These are phyloP conservation scores for Eulithis testata DNA, from an alignment of 2,888 invertebrate species.

Conservation along the genomic window DNA sequence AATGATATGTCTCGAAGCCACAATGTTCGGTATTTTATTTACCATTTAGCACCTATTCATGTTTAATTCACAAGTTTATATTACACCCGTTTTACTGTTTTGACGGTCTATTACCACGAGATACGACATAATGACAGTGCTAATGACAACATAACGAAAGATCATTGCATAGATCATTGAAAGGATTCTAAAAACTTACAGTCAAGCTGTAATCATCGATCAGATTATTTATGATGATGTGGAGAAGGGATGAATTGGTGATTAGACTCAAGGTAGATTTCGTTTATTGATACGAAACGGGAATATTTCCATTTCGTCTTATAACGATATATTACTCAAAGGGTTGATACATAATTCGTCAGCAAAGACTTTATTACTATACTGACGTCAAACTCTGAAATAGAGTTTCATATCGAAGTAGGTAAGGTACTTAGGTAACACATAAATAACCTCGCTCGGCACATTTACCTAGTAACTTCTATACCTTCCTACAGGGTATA, in stretches of 20 bases:
- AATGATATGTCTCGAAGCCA: background rate
- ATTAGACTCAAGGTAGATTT: no score
- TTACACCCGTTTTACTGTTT: slow-evolving; percentile 9
- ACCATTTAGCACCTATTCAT: slow-evolving; percentile 30
- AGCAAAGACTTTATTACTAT: no score
- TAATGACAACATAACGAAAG: slow-evolving; percentile 26
- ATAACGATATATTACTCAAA: no score
- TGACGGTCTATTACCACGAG: slow-evolving; percentile 1
- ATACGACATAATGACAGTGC: slow-evolving; percentile 27
- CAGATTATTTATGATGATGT: no score
- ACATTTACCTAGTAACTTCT: slow-evolving; percentile 16
- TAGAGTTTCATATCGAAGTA: background rate
- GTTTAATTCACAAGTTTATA: slow-evolving; percentile 16
- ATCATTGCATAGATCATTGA: background rate
- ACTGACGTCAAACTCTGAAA: no score
- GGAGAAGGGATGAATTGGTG: no score
- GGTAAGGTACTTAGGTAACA: slow-evolving; percentile 24
- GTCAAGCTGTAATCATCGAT: no score
- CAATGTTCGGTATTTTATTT: slow-evolving; percentile 8
- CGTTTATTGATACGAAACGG: background rate
- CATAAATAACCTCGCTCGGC: slow-evolving; percentile 43
- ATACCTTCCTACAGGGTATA: background rate
- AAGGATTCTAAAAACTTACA: background rate
- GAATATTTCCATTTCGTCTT: no score
- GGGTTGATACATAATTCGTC: no score